These are phyloP conservation scores for Miichthys miiuy DNA, from an alignment of 2,797 vertebrate genomes.

Conservation along the genomic window DNA sequence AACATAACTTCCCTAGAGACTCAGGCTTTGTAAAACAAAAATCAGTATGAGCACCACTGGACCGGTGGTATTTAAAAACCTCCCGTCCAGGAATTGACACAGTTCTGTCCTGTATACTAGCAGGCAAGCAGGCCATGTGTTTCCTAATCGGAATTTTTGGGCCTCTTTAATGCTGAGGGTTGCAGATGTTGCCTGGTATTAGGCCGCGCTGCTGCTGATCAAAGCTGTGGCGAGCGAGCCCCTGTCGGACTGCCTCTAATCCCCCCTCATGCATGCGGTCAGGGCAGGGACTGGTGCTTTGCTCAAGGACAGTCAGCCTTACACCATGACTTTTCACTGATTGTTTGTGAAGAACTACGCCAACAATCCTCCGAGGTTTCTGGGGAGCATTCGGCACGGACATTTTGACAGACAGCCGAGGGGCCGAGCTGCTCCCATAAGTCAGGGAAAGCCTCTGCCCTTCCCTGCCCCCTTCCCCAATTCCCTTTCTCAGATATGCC, in stretches of 20 bases:
- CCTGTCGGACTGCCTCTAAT: slow-evolving; percentile 79
- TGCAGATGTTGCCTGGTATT: slow-evolving; percentile 84
- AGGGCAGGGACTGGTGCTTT: slow-evolving; percentile 45
- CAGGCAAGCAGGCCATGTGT: slow-evolving; percentile 51
- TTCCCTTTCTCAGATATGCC: slow-evolving; percentile 39
- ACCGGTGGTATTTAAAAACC: slow-evolving; percentile 66
- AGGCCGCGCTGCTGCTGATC: slow-evolving; percentile 78
- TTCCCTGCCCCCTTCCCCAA: slow-evolving; percentile 25
- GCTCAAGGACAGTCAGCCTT: slow-evolving; percentile 48
- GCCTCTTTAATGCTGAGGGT: slow-evolving; percentile 78
- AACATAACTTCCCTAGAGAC: slow-evolving; percentile 48
- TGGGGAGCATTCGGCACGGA: slow-evolving; percentile 46
- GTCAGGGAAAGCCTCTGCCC: slow-evolving; percentile 43
- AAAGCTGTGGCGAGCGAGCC: slow-evolving; percentile 79
- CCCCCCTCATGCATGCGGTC: slow-evolving; percentile 61
- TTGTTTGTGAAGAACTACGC: slow-evolving; percentile 18
- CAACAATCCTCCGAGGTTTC: slow-evolving; percentile 36
- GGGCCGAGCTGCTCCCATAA: slow-evolving; percentile 47
- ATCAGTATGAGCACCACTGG: slow-evolving; percentile 57
- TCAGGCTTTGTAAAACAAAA: slow-evolving; percentile 59
- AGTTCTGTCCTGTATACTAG: slow-evolving; percentile 69
- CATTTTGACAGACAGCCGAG: slow-evolving; percentile 69
- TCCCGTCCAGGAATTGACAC: slow-evolving; percentile 70
- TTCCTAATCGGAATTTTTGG: slow-evolving; percentile 75
- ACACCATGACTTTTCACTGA: slow-evolving; percentile 53